Conservation (phyloP, 2,113 vertebrate genomes). For the Leucosticte australis region DNA sequence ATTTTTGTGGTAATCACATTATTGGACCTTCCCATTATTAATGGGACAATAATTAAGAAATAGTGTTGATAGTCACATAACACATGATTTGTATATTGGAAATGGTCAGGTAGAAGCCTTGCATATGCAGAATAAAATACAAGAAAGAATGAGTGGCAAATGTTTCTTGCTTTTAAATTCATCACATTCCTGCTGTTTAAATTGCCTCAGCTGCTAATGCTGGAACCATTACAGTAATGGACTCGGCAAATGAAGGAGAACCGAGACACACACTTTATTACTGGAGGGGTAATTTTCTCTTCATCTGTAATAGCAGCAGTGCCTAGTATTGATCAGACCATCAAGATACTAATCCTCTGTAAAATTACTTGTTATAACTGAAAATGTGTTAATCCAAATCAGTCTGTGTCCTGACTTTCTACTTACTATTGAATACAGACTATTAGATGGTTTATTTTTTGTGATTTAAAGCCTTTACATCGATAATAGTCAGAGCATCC, state of each 20-base stretch:
- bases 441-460: slow-evolving; percentile 80
- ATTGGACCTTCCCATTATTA: slow-evolving; percentile 83
- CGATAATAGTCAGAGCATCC: slow-evolving; percentile 75
- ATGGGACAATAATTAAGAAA: slow-evolving; percentile 89
- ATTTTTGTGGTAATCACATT: slow-evolving; percentile 76
- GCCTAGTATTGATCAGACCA: slow-evolving; percentile 97
- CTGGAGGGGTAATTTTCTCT: slow-evolving; percentile 95
- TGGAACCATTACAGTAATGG: slow-evolving; percentile 96
- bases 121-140: slow-evolving; percentile 75
- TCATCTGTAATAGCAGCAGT: slow-evolving; percentile 92
- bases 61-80: slow-evolving; percentile 80
- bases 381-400: slow-evolving; percentile 87
- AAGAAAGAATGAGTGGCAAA: slow-evolving; percentile 68
- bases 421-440: slow-evolving; percentile 77
- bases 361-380: slow-evolving; percentile 93
- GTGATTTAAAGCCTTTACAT: slow-evolving; percentile 85
- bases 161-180: slow-evolving; percentile 80
- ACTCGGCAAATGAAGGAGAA: slow-evolving; percentile 96
- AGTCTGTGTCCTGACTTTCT: slow-evolving; percentile 73
- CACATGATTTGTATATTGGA: slow-evolving; percentile 76
- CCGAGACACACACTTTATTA: slow-evolving; percentile 92
- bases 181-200: slow-evolving; percentile 86
- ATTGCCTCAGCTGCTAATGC: slow-evolving; percentile 94
- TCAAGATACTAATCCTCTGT: slow-evolving; percentile 96
- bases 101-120: slow-evolving; percentile 68